Evolutionary conservation across 2,888 invertebrate genomes (phyloP).

Genomic region (Eristalinus aeneus): DNA sequence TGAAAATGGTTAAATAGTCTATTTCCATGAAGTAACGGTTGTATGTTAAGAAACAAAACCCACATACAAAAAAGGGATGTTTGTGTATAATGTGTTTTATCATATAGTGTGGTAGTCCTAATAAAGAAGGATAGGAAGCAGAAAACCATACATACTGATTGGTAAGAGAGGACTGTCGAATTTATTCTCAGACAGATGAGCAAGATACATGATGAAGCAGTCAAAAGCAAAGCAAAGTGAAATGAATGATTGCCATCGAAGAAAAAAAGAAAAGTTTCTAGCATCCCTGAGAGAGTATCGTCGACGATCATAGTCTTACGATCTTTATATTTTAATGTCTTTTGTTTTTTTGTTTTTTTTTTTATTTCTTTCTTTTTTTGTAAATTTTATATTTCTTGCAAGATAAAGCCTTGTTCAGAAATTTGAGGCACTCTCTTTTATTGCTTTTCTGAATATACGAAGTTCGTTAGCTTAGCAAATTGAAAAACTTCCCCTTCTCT

Average conservation of each 20-base stretch:
- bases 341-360: not conserved
- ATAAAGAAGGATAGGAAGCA: not conserved
- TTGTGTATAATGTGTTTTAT: too few species aligned
- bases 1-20: not conserved
- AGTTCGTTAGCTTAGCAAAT: not conserved
- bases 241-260: not conserved
- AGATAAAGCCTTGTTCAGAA: conserved; percentile 11
- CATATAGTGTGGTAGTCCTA: not conserved
- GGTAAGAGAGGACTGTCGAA: not conserved
- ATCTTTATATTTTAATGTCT: not conserved
- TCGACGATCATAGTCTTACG: not conserved
- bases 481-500: not conserved
- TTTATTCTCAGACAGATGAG: not conserved
- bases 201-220: not conserved
- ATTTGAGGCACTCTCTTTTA: conserved; percentile 18
- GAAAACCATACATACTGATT: not conserved
- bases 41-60: not conserved
- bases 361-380: conserved; percentile 5
- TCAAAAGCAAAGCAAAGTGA: not conserved
- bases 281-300: not conserved
- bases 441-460: conserved; percentile 12
- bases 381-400: conserved; percentile 10
- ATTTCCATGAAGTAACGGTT: not conserved
- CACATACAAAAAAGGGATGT: not conserved
- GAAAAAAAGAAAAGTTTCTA: not conserved